These are phyloP conservation scores for Chrysogorgia sp. DNA, from an alignment of 92 coral and sea anemone genomes.

Conservation along the genomic window DNA sequence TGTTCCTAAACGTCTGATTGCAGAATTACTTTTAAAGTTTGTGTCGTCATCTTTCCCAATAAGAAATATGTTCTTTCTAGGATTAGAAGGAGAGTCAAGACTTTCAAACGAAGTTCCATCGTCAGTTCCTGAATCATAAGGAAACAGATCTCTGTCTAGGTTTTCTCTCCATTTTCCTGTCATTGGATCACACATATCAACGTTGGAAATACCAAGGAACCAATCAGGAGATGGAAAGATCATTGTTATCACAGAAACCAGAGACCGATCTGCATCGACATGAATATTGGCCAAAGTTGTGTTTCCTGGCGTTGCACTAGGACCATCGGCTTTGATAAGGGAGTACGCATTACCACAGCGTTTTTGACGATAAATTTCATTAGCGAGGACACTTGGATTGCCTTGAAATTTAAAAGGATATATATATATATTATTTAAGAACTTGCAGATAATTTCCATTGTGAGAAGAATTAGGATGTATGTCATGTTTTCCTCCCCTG, in stretches of 20 bases:
- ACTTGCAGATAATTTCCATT: too few species aligned
- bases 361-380: slow-evolving; percentile 2
- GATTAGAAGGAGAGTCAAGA: slow-evolving; percentile 2
- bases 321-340: background rate
- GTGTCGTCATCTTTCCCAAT: background rate
- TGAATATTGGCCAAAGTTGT: background rate
- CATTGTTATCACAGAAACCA: background rate
- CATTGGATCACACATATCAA: background rate
- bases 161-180: slow-evolving; percentile 4
- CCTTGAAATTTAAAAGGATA: background rate
- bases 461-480: too few species aligned
- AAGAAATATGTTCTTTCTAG: background rate
- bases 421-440: too few species aligned
- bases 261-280: background rate
- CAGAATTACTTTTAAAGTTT: background rate
- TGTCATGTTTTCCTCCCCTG: too few species aligned
- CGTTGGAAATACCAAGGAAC: background rate
- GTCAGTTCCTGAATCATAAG: background rate
- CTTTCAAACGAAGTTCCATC: slow-evolving; percentile 6
- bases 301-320: background rate
- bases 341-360: background rate
- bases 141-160: background rate
- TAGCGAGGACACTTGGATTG: background rate
- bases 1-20: background rate
- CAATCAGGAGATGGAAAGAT: slow-evolving; percentile 1